phyloP scores from a whole-genome alignment of 2,113 vertebrate species.

The Callionymus lyra region DNA sequence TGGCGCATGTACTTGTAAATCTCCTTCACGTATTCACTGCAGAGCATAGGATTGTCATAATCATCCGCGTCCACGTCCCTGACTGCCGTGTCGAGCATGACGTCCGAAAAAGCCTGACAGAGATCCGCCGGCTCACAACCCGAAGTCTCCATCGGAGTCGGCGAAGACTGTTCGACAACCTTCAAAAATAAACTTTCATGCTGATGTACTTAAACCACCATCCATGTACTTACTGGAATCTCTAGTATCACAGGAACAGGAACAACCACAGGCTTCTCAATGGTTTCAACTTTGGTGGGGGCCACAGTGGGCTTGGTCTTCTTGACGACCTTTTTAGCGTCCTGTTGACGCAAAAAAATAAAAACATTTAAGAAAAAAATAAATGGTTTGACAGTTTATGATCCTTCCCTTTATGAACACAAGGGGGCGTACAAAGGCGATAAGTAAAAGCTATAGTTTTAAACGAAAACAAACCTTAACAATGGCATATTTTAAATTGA shows the following conservation, averaged over 20 bases:
- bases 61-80: conserved; percentile 72
- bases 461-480: not conserved
- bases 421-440: too few species aligned
- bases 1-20: conserved; percentile 77
- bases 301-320: conserved; percentile 26
- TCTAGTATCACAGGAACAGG: conserved; percentile 19
- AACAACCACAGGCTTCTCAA: conserved; percentile 15
- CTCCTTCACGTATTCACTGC: conserved; percentile 76
- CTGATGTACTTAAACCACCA: not conserved
- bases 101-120: conserved; percentile 73
- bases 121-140: conserved; percentile 58
- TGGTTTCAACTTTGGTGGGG: conserved; percentile 25
- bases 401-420: too few species aligned
- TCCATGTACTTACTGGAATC: not conserved
- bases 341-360: conserved; percentile 10
- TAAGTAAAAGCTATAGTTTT: not conserved
- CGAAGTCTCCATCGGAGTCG: conserved; percentile 64
- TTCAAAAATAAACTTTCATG: conserved; percentile 3
- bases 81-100: conserved; percentile 63
- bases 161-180: conserved; percentile 48
- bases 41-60: conserved; percentile 68
- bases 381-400: too few species aligned
- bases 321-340: conserved; percentile 39
- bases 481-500: too few species aligned
- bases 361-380: too few species aligned